Conservation (phyloP, 2,888 invertebrate species). For the Trissolcus brochymenae region DNA sequence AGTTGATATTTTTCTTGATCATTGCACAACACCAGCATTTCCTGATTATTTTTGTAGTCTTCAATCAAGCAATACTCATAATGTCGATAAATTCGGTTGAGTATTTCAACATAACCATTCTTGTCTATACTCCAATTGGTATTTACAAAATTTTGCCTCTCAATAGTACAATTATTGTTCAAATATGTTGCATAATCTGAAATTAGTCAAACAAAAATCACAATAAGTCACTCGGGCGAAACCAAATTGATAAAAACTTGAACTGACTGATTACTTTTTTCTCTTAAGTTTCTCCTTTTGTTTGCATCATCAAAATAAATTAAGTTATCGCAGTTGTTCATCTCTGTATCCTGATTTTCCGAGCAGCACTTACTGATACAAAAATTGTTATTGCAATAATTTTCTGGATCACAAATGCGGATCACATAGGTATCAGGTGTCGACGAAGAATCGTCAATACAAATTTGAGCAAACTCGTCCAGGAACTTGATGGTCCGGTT, state of each 20-base stretch:
- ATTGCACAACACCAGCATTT: slow-evolving; percentile 21
- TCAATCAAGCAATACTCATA: slow-evolving; percentile 25
- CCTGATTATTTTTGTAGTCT: neutral
- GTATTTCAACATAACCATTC: neutral
- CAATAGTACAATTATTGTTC: slow-evolving; percentile 24
- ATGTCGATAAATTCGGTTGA: slow-evolving; percentile 1
- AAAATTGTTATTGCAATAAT: slow-evolving; percentile 18
- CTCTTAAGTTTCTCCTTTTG: neutral
- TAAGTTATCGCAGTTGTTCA: neutral
- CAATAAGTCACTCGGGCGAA: neutral
- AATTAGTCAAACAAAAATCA: slow-evolving; percentile 1
- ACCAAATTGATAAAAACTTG: neutral
- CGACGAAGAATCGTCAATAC: neutral
- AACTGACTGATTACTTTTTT: neutral
- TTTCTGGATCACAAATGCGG: slow-evolving; percentile 11
- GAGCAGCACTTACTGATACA: slow-evolving; percentile 23
- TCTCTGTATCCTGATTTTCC: slow-evolving; percentile 3
- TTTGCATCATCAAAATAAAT: neutral
- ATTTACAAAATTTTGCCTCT: slow-evolving; percentile 18
- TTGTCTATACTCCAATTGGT: slow-evolving; percentile 10
- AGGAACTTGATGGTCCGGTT: slow-evolving; percentile 7
- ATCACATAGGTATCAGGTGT: neutral
- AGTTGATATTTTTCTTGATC: slow-evolving; percentile 13
- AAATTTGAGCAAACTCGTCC: slow-evolving; percentile 9
- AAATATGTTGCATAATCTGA: slow-evolving; percentile 23